phyloP scores from a whole-genome alignment of 2,888 invertebrate genomes.

The Thymelicus acteon region DNA sequence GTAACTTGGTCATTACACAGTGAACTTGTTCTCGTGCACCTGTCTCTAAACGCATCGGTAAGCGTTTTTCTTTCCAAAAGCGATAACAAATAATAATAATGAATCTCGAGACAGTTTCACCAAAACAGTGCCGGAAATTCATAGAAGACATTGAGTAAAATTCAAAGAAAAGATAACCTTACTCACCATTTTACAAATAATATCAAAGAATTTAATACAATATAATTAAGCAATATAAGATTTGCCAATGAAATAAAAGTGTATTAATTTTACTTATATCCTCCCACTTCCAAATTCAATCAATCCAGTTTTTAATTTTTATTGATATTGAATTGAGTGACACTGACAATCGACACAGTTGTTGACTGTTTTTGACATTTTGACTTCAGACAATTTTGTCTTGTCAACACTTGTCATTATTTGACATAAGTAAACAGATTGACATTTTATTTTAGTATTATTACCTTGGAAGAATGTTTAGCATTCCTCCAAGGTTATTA shows the following conservation, averaged over 20 bases:
- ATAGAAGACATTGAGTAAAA: neutral
- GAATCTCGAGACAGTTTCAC: neutral
- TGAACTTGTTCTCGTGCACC: neutral
- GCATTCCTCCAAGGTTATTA: too few relatives aligned
- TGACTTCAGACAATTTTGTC: too few relatives aligned
- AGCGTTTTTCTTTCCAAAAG: neutral
- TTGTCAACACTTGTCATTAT: too few relatives aligned
- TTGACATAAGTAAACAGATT: too few relatives aligned
- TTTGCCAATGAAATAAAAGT: neutral
- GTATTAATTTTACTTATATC: neutral
- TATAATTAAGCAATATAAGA: neutral
- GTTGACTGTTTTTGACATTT: too few relatives aligned
- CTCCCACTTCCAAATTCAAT: neutral
- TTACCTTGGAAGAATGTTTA: too few relatives aligned
- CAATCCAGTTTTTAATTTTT: neutral
- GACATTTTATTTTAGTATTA: too few relatives aligned
- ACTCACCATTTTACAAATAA: constrained; percentile 5
- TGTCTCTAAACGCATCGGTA: neutral
- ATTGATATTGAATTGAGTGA: too few relatives aligned
- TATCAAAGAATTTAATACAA: neutral
- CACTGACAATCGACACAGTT: too few relatives aligned
- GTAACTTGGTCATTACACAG: neutral
- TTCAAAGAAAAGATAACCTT: neutral
- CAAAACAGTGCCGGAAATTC: neutral
- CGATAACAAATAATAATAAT: neutral